Base-by-base conservation (phyloP, 2,797 vertebrate genomes). In the Cryptoprocta ferox region DNA sequence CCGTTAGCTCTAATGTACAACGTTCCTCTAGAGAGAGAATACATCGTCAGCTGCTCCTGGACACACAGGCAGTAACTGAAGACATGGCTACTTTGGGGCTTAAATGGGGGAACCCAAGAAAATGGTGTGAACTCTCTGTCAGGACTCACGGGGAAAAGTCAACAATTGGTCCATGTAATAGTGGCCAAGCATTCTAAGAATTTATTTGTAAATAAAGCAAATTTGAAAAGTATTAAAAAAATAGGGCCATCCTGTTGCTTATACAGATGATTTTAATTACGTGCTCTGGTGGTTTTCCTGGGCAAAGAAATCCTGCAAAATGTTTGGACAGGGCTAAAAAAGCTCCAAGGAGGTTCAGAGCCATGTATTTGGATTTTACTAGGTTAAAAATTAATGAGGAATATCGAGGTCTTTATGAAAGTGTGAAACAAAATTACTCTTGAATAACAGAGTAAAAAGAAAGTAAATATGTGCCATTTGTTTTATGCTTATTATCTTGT, bases 301-400 rank as follows among this genome's bases (percentile, higher is more conserved):
- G 18, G 48, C 8, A 15, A 97, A 78, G 65, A 89, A 85, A 93
- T 80, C 37, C 30, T 79, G 13, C 11, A 85, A 81, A 97, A 93
- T 93, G 19, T 97, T 96, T 94, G 42, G 42, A 96, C 16, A 95
- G 39, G 48, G 21, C 12, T 85, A 48, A 95, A 80, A 95, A 14
- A 50, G 16, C 45, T 80, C 50, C 42, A 83, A 45, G 9, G 24
- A 15, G 7, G 66, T 83, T 94, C 82, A 91, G 85, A 91, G 73
- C 48, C 68, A 63, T 70, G 91, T 53, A 80, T 45, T 48, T 86
- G 71, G 50, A 80, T 84, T 94, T 82, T 82, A 53, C 28, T 70
- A 75, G 39, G 26, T 93, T 84, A 93, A 78, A 78, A 73, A 82
- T 50, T 50, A 96, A 83, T 28, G 59, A 37, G 59, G 26, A 83